Percentiles rank a stretch among this genome's conserved stretches.
These are phyloP conservation scores for Listronotus oregonensis DNA, from an alignment of 1,140 invertebrate genomes.

Conservation along the genomic window DNA sequence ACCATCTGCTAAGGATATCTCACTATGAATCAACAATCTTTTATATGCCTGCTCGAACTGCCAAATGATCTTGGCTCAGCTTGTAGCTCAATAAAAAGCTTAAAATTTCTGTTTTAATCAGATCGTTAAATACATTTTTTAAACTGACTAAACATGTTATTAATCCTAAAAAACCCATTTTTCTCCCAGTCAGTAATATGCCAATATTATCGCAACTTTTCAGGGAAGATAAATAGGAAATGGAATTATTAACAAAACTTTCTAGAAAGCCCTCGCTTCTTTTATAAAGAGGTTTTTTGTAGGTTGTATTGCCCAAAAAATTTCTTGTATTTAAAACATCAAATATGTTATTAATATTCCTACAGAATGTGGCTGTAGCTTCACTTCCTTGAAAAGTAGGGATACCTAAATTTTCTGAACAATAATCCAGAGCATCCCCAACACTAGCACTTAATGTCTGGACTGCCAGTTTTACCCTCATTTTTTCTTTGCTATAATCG, in stretches of 20 bases:
- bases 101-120: conserved; percentile 24
- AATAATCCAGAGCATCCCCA: neutral
- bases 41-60: conserved; percentile 47
- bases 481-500: neutral
- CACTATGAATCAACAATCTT: conserved; percentile 8
- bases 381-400: neutral
- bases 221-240: conserved; percentile 31
- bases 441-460: conserved; percentile 1
- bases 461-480: neutral
- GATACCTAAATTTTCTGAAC: neutral
- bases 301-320: conserved; percentile 26
- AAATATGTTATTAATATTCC: conserved; percentile 43
- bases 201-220: conserved; percentile 19
- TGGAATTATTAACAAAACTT: conserved; percentile 12
- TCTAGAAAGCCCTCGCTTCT: conserved; percentile 28
- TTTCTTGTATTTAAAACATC: conserved; percentile 47
- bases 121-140: conserved; percentile 39
- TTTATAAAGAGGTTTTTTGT: conserved; percentile 26
- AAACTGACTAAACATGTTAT: conserved; percentile 41
- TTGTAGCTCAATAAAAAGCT: conserved; percentile 50
- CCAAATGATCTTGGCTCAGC: conserved; percentile 52
- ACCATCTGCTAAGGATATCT: neutral
- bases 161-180: conserved; percentile 49
- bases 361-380: conserved; percentile 42
- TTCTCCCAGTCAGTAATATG: conserved; percentile 21